Percentiles rank a stretch among this genome's conserved stretches.
These are phyloP conservation scores for Aphis craccivora DNA, from an alignment of 1,140 invertebrate genomes.

Conservation along the genomic window DNA sequence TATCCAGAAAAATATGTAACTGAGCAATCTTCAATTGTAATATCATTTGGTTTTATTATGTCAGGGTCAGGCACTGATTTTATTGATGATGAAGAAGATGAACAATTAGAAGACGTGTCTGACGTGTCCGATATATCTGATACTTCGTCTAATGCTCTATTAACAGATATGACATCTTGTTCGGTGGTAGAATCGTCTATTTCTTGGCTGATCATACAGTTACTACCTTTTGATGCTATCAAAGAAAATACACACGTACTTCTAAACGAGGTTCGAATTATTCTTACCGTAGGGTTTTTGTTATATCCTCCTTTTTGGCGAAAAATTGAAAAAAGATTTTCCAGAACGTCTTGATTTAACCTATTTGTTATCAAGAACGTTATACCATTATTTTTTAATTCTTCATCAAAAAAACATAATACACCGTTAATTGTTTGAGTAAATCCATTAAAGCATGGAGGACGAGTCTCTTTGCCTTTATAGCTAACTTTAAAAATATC, in stretches of 20 bases:
- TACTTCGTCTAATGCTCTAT: background rate
- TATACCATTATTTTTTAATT: background rate
- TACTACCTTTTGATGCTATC: no score
- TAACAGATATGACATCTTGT: background rate
- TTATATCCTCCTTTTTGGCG: conserved; percentile 8
- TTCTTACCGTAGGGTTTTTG: conserved; percentile 60
- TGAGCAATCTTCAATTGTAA: no score
- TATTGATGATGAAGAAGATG: background rate
- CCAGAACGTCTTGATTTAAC: background rate
- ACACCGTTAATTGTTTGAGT: no score
- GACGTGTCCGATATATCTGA: background rate
- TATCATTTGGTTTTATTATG: no score
- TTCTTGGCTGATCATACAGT: background rate
- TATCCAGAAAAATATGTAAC: no score
- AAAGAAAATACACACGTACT: no score
- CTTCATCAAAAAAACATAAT: background rate
- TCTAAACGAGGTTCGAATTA: background rate
- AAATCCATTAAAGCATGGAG: no score
- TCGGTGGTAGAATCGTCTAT: background rate
- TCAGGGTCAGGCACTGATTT: no score
- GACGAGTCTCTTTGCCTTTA: no score
- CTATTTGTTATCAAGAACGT: conserved; percentile 8
- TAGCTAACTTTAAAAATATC: no score
- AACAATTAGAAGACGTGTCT: background rate
- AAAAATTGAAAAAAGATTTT: background rate